Conservation (phyloP, 2,888 invertebrate species). For the Elegia similella region DNA sequence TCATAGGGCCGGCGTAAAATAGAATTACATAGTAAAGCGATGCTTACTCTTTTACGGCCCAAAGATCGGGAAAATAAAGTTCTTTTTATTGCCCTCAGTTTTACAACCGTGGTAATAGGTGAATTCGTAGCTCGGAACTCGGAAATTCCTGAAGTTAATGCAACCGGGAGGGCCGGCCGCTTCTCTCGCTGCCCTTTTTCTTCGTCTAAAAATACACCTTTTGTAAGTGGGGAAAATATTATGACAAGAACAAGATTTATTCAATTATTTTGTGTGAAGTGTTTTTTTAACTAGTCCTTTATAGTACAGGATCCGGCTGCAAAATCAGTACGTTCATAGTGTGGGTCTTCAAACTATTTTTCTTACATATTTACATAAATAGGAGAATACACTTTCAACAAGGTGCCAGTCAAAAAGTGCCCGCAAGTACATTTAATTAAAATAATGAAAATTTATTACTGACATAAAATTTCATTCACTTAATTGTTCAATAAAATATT, state of each 20-base stretch:
- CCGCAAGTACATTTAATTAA: too few relatives aligned
- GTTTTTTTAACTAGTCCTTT: background rate
- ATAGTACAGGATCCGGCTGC: too few relatives aligned
- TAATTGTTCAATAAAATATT: too few relatives aligned
- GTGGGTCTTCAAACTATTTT: too few relatives aligned
- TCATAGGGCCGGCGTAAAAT: slow-evolving; percentile 54
- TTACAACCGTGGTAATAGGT: slow-evolving; percentile 60
- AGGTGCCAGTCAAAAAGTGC: too few relatives aligned
- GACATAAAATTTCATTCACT: too few relatives aligned
- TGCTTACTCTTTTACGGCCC: slow-evolving; percentile 62
- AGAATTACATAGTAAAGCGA: slow-evolving; percentile 65
- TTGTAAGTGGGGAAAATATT: slow-evolving; percentile 3
- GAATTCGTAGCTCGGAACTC: slow-evolving; percentile 47
- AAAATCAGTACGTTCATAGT: too few relatives aligned
- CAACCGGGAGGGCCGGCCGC: slow-evolving; percentile 20
- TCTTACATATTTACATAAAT: too few relatives aligned
- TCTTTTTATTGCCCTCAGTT: slow-evolving; percentile 64
- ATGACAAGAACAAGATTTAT: background rate
- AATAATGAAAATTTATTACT: too few relatives aligned
- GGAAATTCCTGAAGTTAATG: slow-evolving; percentile 26
- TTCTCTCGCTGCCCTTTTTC: slow-evolving; percentile 2
- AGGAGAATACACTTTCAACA: too few relatives aligned
- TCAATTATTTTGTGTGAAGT: background rate
- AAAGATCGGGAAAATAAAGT: slow-evolving; percentile 67
- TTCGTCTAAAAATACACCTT: slow-evolving; percentile 2